Evolutionary conservation across 1,140 invertebrate species (phyloP).

Genomic region (Cotesia chilonis): DNA sequence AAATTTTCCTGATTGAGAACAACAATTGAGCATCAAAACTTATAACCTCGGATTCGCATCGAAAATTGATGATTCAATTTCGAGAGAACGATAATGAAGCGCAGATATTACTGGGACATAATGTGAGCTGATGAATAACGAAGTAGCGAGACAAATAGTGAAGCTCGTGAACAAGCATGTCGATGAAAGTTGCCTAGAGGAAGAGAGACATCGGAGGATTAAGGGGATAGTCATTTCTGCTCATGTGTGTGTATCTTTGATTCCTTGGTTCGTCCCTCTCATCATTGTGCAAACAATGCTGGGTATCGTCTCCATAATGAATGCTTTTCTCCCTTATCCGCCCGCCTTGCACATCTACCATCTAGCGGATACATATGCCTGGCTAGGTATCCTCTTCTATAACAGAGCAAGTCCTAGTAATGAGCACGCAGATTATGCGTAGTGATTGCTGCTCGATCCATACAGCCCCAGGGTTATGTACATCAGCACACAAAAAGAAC

Average conservation of each 20-base stretch:
- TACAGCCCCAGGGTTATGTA: conserved; percentile 13
- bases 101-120: too few species aligned
- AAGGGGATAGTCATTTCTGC: conserved; percentile 2
- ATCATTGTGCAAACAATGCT: conserved; percentile 65
- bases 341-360: conserved; percentile 13
- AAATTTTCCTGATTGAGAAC: too few species aligned
- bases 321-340: conserved; percentile 44
- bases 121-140: too few species aligned
- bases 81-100: too few species aligned
- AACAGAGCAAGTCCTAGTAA: conserved; percentile 59
- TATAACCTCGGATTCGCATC: too few species aligned
- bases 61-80: too few species aligned
- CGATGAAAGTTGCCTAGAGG: conserved; percentile 26
- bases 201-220: not conserved
- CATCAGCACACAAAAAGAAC: too few species aligned
- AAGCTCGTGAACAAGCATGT: conserved; percentile 15
- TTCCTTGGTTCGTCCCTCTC: conserved; percentile 51
- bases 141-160: not conserved
- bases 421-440: conserved; percentile 65
- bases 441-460: conserved; percentile 59
- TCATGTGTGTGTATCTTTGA: not conserved
- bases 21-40: too few species aligned
- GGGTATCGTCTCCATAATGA: conserved; percentile 65
- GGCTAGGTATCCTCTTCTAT: not conserved
- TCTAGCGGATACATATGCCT: not conserved